Base-by-base conservation (phyloP, 2,888 invertebrate genomes). In the Zygogramma bicolorata region DNA sequence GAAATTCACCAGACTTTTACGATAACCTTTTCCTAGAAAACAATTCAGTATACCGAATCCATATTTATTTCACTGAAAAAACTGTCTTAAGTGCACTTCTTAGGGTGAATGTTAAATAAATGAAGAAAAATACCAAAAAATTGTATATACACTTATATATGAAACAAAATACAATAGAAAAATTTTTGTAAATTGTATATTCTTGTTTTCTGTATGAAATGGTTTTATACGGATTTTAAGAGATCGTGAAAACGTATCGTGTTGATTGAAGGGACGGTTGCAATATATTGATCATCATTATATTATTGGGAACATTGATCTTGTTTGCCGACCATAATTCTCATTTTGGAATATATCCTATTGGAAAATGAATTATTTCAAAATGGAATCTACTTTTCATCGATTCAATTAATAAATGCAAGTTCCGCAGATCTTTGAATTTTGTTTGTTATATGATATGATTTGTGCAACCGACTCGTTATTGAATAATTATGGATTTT, bases 71-170 rank as follows among this genome's bases (percentile, higher is more conserved):
- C 71, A 74, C 73, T 77, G 78, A 66, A 75, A 71, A 76, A 79
- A 74, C 63, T 70, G 73, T 74, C 73, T 81, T 80, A 83, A 83
- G 83, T 83, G 83, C 83, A 82, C 83, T 83, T 83, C 79, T 70
- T 81, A 80, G 75, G 70, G 73, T 73, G 76, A 68, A 68, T 46
- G 61, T 71, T 73, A 49, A 27, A 61, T 69, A 69, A 59, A 46
- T 73, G 66, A 72, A 69, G 70, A 70, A 78, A 74, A 77, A 81
- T 81, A 81, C 81, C 81, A 81, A 81, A 81, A 79, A 81, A 70
- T 70, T 80, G 80, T 80, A 80, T 70, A 78, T 78, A 78, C 63
- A 71, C 65, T 58, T 40, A 72, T 71, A 75, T 76, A 74, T 75
- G 68, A 71, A 68, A 77, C 75, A 77, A 71, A 61, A 73, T 68